Evolutionary conservation across 2,888 invertebrate species (phyloP), one percentile per base, ranked within the genome.

Genomic region (Paralinhomoeus sp.): DNA sequence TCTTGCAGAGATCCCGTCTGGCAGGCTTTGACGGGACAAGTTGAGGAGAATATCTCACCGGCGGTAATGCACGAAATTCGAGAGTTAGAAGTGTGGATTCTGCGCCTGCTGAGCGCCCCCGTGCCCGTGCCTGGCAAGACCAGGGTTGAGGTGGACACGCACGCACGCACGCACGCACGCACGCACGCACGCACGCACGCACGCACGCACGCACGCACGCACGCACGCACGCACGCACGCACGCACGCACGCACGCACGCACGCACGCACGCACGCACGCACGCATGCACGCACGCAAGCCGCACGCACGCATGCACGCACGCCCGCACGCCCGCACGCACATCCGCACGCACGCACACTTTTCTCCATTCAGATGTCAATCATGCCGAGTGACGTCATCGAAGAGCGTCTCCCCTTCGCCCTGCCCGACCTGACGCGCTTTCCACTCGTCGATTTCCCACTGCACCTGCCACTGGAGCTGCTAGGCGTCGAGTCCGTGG

Each of bases 61-160:
- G 79, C 82, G 49, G 81, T 93, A 18, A 71, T 89, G 54, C 89
- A 89, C 64, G 91, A 93, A 66, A 84, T 97, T 36, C 75, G 81
- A 53, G 91, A 93, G 69, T 84, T 99, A 51, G 97, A 99, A 68
- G 93, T 89, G 9, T 99, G 97, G 93, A 91, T 97, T 55, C 70
- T 97, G 47, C 75, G 89, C 48, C 71, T 97, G 36, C 72, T 99
- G 38, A 91, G 89, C 52, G 82, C 93, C 45, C 97, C 97, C 2
- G 93, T 97, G 42, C 91, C 93, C 5, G 84, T 97, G 47, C 97
- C 97, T 33, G 84, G 85, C 45, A 87, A 85, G 68, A 97, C 97
- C 15, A 75, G 81, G 62, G 73, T 75, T 34, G 72, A 73, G 64
- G 71, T 71, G 55, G n/a, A n/a, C n/a, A n/a, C n/a, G n/a, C n/a